phyloP scores from a whole-genome alignment of 2,797 vertebrate genomes.

The Bufotes viridis region DNA sequence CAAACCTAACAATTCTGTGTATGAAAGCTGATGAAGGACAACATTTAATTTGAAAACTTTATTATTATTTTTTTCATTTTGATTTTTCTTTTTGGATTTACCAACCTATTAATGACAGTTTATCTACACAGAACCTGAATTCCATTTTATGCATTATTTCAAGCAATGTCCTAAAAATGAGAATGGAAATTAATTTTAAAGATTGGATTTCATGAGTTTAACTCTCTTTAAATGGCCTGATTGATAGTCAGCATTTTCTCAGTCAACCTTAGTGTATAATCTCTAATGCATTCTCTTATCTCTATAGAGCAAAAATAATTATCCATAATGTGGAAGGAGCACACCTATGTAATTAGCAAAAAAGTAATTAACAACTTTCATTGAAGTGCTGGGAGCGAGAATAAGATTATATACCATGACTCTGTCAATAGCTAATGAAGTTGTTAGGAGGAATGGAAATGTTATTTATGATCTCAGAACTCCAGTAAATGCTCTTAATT shows the following conservation, averaged over 20 bases:
- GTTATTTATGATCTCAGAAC: slow-evolving; percentile 57
- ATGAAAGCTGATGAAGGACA: neutral
- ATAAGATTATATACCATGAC: slow-evolving; percentile 52
- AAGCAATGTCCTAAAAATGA: neutral
- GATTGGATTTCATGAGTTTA: neutral
- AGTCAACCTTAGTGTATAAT: slow-evolving; percentile 16
- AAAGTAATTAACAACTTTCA: slow-evolving; percentile 60
- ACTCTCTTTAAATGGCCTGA: neutral
- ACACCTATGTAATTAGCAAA: slow-evolving; percentile 59
- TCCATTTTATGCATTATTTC: neutral
- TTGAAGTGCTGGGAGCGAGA: slow-evolving; percentile 52
- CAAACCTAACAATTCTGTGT: neutral
- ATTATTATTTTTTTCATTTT: neutral
- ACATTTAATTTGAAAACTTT: neutral
- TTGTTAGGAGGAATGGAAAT: slow-evolving; percentile 48
- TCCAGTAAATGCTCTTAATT: slow-evolving; percentile 58
- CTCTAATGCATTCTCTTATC: slow-evolving; percentile 39
- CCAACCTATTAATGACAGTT: neutral
- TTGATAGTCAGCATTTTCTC: slow-evolving; percentile 1
- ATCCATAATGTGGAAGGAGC: slow-evolving; percentile 45
- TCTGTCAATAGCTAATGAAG: slow-evolving; percentile 62
- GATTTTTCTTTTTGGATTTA: neutral
- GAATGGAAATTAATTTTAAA: neutral
- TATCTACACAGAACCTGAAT: neutral
- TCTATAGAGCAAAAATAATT: slow-evolving; percentile 41